A percentile compares a stretch with the other conserved stretches of the same genome.
These are phyloP conservation scores for Cyprinodon tularosa DNA, from an alignment of 2,113 vertebrate genomes.

Conservation along the genomic window DNA sequence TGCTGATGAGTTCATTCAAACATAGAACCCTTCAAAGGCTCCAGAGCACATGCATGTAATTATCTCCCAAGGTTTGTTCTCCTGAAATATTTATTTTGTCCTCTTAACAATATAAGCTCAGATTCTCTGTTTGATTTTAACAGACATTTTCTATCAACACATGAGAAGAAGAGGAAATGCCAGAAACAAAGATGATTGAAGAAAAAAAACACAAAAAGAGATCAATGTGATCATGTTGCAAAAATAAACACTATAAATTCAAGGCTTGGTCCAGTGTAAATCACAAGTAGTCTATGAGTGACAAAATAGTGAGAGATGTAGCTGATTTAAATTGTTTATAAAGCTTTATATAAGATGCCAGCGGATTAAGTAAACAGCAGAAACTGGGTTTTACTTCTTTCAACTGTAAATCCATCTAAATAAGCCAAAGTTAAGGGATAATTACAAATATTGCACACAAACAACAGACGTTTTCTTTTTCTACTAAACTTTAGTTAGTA, in stretches of 20 bases:
- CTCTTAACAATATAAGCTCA: conserved; percentile 17
- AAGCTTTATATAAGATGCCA: conserved; percentile 20
- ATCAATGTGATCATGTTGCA: conserved; percentile 20
- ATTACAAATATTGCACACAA: background rate
- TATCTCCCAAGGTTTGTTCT: conserved; percentile 24
- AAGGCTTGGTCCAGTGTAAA: background rate
- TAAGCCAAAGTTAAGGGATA: background rate
- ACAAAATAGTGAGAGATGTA: conserved; percentile 27
- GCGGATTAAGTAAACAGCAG: conserved; percentile 24
- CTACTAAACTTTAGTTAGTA: background rate
- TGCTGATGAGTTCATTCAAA: conserved; percentile 5
- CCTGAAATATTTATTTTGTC: conserved; percentile 43
- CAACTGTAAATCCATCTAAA: conserved; percentile 33
- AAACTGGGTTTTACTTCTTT: conserved; percentile 41
- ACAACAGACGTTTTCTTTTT: background rate
- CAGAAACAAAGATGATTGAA: background rate
- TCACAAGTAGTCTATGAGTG: conserved; percentile 1
- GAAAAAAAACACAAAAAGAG: conserved; percentile 26
- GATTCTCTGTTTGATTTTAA: conserved; percentile 3
- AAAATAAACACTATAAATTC: background rate
- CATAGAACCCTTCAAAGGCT: conserved; percentile 14
- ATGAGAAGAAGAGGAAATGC: conserved; percentile 1
- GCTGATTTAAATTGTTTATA: conserved; percentile 26
- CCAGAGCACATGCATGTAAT: conserved; percentile 32
- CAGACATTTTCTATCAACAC: conserved; percentile 37